These are phyloP conservation scores for Rachycentron canadum DNA, from an alignment of 2,797 vertebrate species.

Conservation along the genomic window DNA sequence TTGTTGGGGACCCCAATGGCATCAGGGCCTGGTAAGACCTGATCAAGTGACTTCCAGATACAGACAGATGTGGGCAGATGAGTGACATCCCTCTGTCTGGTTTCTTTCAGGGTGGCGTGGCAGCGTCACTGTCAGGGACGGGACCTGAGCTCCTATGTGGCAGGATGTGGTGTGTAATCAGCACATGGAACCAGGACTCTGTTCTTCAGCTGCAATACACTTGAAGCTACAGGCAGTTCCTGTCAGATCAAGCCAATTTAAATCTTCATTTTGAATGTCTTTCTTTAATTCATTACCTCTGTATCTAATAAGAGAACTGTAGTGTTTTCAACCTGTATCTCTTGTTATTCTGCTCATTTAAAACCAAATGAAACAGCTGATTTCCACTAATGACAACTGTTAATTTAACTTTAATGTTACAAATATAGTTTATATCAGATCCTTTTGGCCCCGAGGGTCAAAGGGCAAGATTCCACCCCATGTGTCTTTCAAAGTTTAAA, in stretches of 20 bases:
- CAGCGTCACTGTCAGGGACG: not conserved
- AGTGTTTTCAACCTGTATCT: not conserved
- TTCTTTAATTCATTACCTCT: not conserved
- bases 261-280: not conserved
- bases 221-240: not conserved
- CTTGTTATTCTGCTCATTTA: not conserved
- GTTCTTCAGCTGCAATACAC: not conserved
- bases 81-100: conserved; percentile 3
- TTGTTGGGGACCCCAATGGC: conserved; percentile 69
- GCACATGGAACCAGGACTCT: not conserved
- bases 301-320: not conserved
- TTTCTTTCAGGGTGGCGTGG: conserved; percentile 78
- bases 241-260: not conserved
- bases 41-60: not conserved
- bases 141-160: conserved; percentile 60
- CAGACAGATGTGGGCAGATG: not conserved
- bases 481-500: no score
- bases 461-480: not conserved
- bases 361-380: conserved; percentile 19
- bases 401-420: not conserved
- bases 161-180: conserved; percentile 60
- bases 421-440: not conserved
- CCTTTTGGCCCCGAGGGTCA: not conserved
- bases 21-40: conserved; percentile 77
- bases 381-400: not conserved